Evolutionary conservation across 2,797 vertebrate genomes (phyloP).

Genomic region (Odontamblyopus lacepedii): DNA sequence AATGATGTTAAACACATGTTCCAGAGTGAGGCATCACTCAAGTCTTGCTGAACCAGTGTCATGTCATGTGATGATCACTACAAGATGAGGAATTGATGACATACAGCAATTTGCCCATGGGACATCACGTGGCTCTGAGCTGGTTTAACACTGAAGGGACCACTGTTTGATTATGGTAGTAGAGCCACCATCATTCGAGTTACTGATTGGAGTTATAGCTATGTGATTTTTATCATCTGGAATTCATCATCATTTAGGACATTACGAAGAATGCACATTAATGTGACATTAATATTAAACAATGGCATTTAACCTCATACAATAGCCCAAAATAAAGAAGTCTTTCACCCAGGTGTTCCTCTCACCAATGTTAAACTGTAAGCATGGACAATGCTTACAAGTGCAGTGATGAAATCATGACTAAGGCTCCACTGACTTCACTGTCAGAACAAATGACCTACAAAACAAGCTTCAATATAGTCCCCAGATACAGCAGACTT

Average conservation of each 20-base stretch:
- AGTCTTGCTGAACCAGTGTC: constrained; percentile 3
- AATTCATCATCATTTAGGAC: neutral
- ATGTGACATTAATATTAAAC: too few species aligned
- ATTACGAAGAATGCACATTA: neutral
- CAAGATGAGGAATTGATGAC: neutral
- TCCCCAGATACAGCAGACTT: neutral
- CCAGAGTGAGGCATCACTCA: neutral
- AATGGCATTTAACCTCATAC: too few species aligned
- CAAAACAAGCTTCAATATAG: constrained; percentile 2
- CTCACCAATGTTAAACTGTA: neutral
- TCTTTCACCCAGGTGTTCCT: too few species aligned
- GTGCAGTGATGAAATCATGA: constrained; percentile 43
- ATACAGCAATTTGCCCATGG: neutral
- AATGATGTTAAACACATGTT: neutral
- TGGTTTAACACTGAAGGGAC: neutral
- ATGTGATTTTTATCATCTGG: neutral
- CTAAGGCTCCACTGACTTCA: constrained; percentile 45
- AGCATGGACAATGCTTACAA: neutral
- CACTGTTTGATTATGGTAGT: neutral
- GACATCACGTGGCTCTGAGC: constrained; percentile 12
- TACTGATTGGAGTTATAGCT: neutral
- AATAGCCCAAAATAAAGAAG: too few species aligned
- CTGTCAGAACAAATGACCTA: constrained; percentile 22
- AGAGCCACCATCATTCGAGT: neutral
- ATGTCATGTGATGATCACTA: constrained; percentile 6